phyloP scores from a whole-genome alignment of 1,140 invertebrate genomes.

The Apis dorsata region DNA sequence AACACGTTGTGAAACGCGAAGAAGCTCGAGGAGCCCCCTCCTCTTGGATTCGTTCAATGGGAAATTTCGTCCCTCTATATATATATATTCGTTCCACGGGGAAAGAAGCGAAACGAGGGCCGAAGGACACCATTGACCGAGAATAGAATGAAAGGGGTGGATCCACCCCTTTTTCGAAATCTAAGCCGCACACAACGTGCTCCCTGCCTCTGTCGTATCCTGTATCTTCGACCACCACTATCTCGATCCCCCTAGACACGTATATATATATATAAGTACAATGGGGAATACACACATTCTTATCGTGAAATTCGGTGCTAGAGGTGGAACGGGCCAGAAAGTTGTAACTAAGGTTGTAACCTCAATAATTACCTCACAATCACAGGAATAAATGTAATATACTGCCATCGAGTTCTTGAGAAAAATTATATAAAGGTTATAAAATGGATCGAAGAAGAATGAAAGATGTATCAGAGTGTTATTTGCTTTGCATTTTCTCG shows the following conservation, averaged over 20 bases:
- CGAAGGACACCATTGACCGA: background rate
- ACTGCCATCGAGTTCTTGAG: no score
- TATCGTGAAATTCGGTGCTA: background rate
- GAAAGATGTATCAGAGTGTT: no score
- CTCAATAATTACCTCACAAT: no score
- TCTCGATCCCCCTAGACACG: background rate
- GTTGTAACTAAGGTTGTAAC: no score
- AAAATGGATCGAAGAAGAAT: no score
- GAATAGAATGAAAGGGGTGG: constrained; percentile 25
- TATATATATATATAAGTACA: no score
- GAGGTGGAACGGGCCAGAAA: no score
- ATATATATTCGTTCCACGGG: background rate
- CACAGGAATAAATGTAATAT: no score
- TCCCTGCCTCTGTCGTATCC: constrained; percentile 4
- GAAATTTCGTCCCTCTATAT: background rate
- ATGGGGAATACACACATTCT: background rate
- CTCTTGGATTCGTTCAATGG: background rate
- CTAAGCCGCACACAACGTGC: constrained; percentile 6
- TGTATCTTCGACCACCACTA: constrained; percentile 7
- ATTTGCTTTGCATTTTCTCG: no score
- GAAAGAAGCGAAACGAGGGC: background rate
- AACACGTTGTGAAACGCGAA: constrained; percentile 3
- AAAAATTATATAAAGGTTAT: no score
- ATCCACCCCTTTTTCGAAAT: constrained; percentile 13
- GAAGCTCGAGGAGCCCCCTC: no score